A percentile compares a stretch with the other conserved stretches of the same genome.
Evolutionary conservation across 2,888 invertebrate genomes (phyloP).

Genomic region (Meliscaeva auricollis): DNA sequence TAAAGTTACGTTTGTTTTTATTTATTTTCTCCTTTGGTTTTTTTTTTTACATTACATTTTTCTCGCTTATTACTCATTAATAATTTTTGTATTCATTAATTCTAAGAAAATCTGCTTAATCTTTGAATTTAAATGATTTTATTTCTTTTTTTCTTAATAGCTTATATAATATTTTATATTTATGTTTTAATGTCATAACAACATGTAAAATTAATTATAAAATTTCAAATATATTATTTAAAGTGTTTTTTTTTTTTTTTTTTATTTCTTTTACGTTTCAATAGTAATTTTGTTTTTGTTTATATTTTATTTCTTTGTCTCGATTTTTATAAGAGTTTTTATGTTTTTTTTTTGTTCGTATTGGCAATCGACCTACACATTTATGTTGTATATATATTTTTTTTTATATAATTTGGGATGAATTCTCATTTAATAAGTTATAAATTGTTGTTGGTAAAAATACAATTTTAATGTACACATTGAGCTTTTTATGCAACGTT

Average conservation of each 20-base stretch:
- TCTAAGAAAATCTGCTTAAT: conserved; percentile 72
- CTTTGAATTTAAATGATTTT: conserved; percentile 69
- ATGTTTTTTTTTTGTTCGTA: conserved; percentile 23
- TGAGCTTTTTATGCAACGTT: conserved; percentile 42
- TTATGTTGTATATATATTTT: conserved; percentile 21
- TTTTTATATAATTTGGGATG: conserved; percentile 3
- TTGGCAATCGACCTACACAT: conserved; percentile 65
- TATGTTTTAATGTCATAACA: conserved; percentile 71
- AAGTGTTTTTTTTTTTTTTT: conserved; percentile 36
- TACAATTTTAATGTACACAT: conserved; percentile 55
- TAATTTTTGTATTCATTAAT: conserved; percentile 53
- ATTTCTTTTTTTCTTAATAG: conserved; percentile 53
- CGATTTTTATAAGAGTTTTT: conserved; percentile 18
- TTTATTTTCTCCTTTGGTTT: conserved; percentile 67
- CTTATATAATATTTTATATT: conserved; percentile 61
- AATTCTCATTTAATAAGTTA: conserved; percentile 32
- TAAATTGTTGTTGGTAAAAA: conserved; percentile 40
- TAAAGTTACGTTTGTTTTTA: conserved; percentile 73
- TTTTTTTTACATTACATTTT: conserved; percentile 68
- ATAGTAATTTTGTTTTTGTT: conserved; percentile 49
- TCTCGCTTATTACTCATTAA: conserved; percentile 62
- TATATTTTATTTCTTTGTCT: conserved; percentile 43
- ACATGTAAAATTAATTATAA: conserved; percentile 75
- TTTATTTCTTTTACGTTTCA: no score
- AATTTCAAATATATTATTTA: conserved; percentile 65